Evolutionary conservation across 2,113 vertebrate species (phyloP).

Genomic region (Cavia porcellus): DNA sequence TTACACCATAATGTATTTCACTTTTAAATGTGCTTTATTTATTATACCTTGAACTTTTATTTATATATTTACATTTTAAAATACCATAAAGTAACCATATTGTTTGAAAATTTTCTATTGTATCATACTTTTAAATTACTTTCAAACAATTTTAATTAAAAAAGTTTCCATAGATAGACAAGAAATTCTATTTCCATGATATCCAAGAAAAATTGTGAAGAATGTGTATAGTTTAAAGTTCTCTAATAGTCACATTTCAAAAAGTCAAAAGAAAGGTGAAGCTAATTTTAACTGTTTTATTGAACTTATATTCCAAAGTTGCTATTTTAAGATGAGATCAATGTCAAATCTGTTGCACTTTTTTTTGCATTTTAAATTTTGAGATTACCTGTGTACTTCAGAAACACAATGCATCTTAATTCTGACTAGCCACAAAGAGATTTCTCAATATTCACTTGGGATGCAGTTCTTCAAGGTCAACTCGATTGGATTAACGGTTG

Average conservation of each 20-base stretch:
- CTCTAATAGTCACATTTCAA: neutral
- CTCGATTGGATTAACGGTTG: neutral
- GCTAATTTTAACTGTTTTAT: neutral
- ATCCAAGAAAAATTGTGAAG: neutral
- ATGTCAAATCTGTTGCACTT: neutral
- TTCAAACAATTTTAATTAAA: conserved; percentile 2
- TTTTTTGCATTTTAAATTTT: neutral
- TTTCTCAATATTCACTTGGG: neutral
- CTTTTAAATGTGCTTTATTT: neutral
- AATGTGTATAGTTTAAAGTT: neutral
- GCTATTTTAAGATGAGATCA: neutral
- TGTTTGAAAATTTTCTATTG: neutral
- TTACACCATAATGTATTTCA: neutral
- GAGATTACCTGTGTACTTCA: neutral
- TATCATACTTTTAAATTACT: neutral
- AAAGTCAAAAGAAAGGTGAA: neutral
- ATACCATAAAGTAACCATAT: neutral
- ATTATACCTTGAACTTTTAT: neutral
- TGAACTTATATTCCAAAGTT: neutral
- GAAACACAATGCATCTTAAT: neutral
- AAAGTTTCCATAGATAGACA: neutral
- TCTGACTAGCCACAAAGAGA: neutral
- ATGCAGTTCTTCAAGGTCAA: neutral
- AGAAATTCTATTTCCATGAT: neutral
- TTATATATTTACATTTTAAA: neutral